Conservation (phyloP, 1,140 invertebrate genomes). For the Phthorimaea operculella region DNA sequence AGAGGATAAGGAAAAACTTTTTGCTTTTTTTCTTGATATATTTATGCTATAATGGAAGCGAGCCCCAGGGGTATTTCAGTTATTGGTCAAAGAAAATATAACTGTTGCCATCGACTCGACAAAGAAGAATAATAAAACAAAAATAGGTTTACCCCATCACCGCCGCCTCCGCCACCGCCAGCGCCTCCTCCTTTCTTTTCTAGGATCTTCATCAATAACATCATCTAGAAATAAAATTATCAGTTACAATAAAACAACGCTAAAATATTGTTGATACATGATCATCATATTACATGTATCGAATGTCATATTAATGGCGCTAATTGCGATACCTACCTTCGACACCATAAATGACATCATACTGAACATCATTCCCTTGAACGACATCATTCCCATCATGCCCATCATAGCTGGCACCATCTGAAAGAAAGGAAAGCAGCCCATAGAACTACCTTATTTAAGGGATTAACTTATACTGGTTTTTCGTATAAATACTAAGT, state of each 20-base stretch:
- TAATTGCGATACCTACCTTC: slow-evolving; percentile 48
- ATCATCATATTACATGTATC: too few species aligned
- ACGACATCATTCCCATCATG: slow-evolving; percentile 68
- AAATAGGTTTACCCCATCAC: slow-evolving; percentile 33
- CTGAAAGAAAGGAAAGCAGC: slow-evolving; percentile 33
- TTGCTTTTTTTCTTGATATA: too few species aligned
- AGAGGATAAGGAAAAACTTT: too few species aligned
- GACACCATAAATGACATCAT: slow-evolving; percentile 70
- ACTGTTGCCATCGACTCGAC: too few species aligned
- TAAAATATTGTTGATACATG: background rate
- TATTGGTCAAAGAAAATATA: too few species aligned
- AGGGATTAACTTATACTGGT: too few species aligned
- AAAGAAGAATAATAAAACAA: too few species aligned
- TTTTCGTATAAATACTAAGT: background rate
- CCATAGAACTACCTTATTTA: background rate
- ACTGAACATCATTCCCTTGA: slow-evolving; percentile 71
- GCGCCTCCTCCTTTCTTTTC: slow-evolving; percentile 60
- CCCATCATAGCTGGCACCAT: slow-evolving; percentile 66
- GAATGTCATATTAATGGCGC: too few species aligned
- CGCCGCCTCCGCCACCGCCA: slow-evolving; percentile 39
- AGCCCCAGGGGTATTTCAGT: too few species aligned
- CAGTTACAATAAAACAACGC: background rate
- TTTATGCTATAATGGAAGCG: too few species aligned
- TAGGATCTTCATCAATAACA: slow-evolving; percentile 69
- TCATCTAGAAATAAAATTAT: slow-evolving; percentile 39